Conservation (phyloP, 2,113 vertebrate species). For the Chloropsis hardwickii region DNA sequence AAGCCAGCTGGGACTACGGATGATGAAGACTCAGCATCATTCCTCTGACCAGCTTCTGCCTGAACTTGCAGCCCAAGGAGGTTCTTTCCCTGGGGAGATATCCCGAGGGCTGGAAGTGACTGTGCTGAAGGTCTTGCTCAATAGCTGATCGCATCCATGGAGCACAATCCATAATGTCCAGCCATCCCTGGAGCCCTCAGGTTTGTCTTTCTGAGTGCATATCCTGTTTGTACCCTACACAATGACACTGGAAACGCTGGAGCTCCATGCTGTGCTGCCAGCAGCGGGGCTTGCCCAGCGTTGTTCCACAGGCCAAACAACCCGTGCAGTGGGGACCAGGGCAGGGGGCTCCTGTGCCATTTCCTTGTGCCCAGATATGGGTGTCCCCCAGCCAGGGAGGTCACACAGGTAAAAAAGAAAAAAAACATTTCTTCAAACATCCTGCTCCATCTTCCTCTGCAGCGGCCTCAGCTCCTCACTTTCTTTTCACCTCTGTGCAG, state of each 20-base stretch:
- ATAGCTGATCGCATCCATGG: background rate
- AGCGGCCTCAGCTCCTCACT: background rate
- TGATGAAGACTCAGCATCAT: background rate
- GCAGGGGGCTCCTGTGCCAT: accelerated
- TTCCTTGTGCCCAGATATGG: accelerated
- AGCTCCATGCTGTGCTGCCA: background rate
- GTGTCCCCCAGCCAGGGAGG: background rate
- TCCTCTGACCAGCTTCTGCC: background rate
- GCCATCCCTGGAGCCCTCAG: background rate
- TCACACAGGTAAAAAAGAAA: background rate
- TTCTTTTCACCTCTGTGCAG: background rate
- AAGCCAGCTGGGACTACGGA: background rate
- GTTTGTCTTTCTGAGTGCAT: background rate
- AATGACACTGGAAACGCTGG: background rate
- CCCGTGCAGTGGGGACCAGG: background rate
- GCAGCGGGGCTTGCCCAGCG: accelerated
- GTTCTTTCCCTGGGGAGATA: background rate
- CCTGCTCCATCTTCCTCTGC: background rate
- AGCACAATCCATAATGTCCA: background rate
- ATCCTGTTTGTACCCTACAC: background rate
- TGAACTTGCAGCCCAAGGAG: background rate
- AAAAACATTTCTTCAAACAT: background rate
- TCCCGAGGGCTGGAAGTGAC: background rate
- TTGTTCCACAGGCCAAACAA: background rate
- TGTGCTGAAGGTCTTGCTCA: background rate